phyloP scores from a whole-genome alignment of 2,888 invertebrate genomes.

The Epinotia ramella region DNA sequence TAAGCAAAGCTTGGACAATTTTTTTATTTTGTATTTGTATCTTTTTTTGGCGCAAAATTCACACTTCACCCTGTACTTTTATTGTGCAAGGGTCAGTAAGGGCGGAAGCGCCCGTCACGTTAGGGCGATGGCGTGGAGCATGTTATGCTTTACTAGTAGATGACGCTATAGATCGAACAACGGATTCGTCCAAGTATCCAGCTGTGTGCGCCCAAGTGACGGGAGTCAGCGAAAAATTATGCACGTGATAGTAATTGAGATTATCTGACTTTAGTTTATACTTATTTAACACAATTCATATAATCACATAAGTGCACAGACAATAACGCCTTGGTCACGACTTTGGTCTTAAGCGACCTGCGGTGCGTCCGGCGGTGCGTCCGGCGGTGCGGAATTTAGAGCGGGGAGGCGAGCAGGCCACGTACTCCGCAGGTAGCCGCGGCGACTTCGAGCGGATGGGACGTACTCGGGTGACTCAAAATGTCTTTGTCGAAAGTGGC shows the following conservation, averaged over 20 bases:
- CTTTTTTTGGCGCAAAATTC: not conserved
- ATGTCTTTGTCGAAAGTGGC: too few relatives aligned
- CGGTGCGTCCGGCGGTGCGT: too few relatives aligned
- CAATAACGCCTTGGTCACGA: not conserved
- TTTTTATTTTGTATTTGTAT: too few relatives aligned
- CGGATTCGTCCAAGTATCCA: slow-evolving; percentile 20
- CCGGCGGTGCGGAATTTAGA: too few relatives aligned
- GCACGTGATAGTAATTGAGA: not conserved
- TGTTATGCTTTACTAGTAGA: slow-evolving; percentile 5
- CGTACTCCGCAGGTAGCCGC: too few relatives aligned
- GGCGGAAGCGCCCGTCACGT: not conserved
- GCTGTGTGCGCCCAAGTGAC: slow-evolving; percentile 14
- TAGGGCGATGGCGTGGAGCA: not conserved
- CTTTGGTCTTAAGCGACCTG: too few relatives aligned
- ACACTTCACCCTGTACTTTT: not conserved
- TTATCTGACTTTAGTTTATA: not conserved
- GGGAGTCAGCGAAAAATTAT: not conserved
- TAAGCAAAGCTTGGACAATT: too few relatives aligned
- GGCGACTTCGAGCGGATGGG: too few relatives aligned
- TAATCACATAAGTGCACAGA: not conserved
- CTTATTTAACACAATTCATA: not conserved
- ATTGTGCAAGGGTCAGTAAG: not conserved
- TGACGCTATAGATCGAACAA: slow-evolving; percentile 32
- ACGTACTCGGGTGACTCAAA: too few relatives aligned
- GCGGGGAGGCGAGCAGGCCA: too few relatives aligned